Conservation (phyloP, 2,797 vertebrate species). For the Sphenopsis melanotis region DNA sequence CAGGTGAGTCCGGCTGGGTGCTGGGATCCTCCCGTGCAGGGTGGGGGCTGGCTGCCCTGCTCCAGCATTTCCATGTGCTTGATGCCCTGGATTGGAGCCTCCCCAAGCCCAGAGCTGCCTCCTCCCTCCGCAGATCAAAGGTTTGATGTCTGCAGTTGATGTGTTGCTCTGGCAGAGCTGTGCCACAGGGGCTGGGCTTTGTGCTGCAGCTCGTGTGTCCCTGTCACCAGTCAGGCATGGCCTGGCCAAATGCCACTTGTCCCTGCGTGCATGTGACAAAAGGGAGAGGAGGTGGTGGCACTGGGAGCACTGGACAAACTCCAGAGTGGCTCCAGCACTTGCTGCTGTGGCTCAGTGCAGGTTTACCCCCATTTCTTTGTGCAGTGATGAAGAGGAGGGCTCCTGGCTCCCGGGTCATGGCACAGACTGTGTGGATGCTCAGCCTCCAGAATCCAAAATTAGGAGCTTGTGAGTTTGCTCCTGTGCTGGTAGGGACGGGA, state of each 20-base stretch:
- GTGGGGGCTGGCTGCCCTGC: not conserved
- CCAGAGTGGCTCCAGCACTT: not conserved
- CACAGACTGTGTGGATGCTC: conserved; percentile 72
- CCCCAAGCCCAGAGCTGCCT: not conserved
- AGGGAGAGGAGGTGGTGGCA: not conserved
- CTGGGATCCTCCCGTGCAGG: not conserved
- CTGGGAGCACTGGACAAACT: not conserved
- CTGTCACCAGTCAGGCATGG: not conserved
- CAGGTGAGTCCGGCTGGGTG: conserved; percentile 75
- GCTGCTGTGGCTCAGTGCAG: not conserved
- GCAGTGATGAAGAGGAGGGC: conserved; percentile 84
- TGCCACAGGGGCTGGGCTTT: not conserved
- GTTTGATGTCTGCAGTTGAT: not conserved
- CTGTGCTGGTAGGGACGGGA: not conserved
- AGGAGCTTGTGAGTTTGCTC: conserved; percentile 86
- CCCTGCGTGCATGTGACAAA: fast-evolving
- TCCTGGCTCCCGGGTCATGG: conserved; percentile 70
- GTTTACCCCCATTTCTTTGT: not conserved
- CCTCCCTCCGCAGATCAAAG: not conserved
- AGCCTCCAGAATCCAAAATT: conserved; percentile 84
- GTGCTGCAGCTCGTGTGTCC: fast-evolving
- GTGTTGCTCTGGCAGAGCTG: not conserved
- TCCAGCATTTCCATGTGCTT: not conserved
- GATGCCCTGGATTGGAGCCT: not conserved
- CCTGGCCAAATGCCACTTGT: not conserved